Evolutionary conservation across 2,888 invertebrate genomes (phyloP).

Genomic region (Andrena camellia): DNA sequence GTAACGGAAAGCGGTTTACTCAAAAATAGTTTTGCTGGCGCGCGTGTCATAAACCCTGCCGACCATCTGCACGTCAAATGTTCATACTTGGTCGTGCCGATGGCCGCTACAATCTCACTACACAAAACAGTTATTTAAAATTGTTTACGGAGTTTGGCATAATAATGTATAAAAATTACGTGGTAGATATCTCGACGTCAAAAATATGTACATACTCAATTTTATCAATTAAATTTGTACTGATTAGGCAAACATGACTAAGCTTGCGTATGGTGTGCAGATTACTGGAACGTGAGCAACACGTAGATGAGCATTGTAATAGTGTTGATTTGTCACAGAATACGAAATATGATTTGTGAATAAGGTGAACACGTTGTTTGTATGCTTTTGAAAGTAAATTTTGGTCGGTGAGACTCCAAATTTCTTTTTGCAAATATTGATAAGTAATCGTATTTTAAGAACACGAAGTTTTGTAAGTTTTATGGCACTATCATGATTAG

Average conservation of each 20-base stretch:
- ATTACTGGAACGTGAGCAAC: slow-evolving; percentile 21
- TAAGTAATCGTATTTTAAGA: no score
- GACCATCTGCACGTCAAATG: no score
- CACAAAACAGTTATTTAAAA: no score
- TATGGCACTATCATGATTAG: no score
- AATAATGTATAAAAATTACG: not conserved
- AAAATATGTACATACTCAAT: not conserved
- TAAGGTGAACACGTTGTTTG: not conserved
- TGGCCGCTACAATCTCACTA: no score
- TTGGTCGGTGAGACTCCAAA: not conserved
- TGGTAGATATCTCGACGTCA: not conserved
- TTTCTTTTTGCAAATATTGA: no score
- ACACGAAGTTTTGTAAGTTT: no score
- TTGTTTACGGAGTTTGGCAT: not conserved
- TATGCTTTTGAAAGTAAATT: not conserved
- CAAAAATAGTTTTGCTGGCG: no score
- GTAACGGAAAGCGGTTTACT: no score
- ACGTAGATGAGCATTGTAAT: slow-evolving; percentile 21
- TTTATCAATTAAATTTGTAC: not conserved
- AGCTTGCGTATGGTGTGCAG: not conserved
- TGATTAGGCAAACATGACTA: not conserved
- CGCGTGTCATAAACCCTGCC: no score
- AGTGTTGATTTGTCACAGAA: not conserved
- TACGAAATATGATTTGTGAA: not conserved
- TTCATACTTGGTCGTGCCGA: no score